phyloP scores from a whole-genome alignment of 1,140 invertebrate genomes.

The Trinorchestia longiramus region DNA sequence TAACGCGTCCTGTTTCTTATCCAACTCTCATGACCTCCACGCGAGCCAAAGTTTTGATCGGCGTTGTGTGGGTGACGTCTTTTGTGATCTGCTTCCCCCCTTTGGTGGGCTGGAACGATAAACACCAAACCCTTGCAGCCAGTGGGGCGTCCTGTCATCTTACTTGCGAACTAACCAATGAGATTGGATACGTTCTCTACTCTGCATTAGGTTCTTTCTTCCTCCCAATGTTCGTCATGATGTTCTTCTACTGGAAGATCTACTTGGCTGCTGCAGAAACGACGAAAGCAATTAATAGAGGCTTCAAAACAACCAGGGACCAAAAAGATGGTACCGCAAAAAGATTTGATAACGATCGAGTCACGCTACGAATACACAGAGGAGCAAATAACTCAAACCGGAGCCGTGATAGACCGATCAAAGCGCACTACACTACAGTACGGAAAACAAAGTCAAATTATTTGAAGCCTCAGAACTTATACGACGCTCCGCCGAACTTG shows the following conservation, averaged over 20 bases:
- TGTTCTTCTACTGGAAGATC: constrained; percentile 96
- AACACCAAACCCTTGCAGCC: constrained; percentile 68
- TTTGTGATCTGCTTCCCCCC: constrained; percentile 98
- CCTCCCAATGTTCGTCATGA: constrained; percentile 95
- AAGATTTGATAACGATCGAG: constrained; percentile 78
- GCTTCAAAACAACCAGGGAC: constrained; percentile 89
- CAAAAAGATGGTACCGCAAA: constrained; percentile 61
- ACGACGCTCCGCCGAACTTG: constrained; percentile 46
- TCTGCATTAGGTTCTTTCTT: constrained; percentile 96
- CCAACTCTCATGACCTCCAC: constrained; percentile 90
- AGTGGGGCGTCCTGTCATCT: constrained; percentile 76
- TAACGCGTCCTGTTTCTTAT: constrained; percentile 93
- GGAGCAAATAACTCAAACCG: constrained; percentile 74
- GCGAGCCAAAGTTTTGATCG: constrained; percentile 89
- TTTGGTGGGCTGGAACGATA: constrained; percentile 91
- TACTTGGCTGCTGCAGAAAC: constrained; percentile 92
- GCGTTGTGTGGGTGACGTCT: constrained; percentile 91
- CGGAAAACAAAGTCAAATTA: constrained; percentile 11
- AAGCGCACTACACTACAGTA: constrained; percentile 63
- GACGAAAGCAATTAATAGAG: constrained; percentile 91
- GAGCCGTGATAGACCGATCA: constrained; percentile 59
- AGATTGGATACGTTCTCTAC: constrained; percentile 84
- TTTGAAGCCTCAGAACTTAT: constrained; percentile 46
- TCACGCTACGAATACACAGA: constrained; percentile 92
- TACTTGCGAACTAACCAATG: constrained; percentile 91